Evolutionary conservation across 2,797 vertebrate species (phyloP), one percentile per base, ranked within the genome.

Genomic region (Coregonus suidteri): DNA sequence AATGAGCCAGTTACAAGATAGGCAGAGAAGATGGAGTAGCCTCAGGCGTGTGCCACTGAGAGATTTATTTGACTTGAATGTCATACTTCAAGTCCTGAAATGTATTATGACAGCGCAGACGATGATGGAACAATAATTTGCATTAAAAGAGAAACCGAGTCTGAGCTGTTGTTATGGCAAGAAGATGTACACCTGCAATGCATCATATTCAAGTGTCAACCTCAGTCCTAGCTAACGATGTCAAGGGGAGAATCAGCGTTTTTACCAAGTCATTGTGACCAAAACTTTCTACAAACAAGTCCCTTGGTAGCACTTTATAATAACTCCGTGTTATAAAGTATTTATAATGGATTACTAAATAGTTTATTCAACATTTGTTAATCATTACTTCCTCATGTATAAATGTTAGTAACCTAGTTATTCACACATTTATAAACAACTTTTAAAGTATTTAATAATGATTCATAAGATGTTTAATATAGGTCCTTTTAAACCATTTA

Each of bases 1-100:
- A 93, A 92, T 93, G 71, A 88, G 62, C 71, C 70, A 54, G 68
- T 82, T 79, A 85, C 56, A 53, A 79, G 81, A 84, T 74, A 83
- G 75, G 70, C 81, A 79, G 18, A 70, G 62, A 71, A 82, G 75
- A 71, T 79, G 77, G 15, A 70, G 66, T 73, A 81, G 66, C 79
- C 68, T 25, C 7, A 25, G 59, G 64, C 13, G n/a, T 34, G n/a
- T 34, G 25, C 76, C 66, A 77, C 69, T 70, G 54, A 80, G 53
- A 30, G 11, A 78, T 78, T 79, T 75, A 16, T 11, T 30, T 37
- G 54, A 75, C 51, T 54, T 80, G n/a, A 41, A 11, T n/a, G 34
- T 73, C 77, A 71, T 65, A 53, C 18, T 34, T 74, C 54, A 18
- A n/a, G 56, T 59, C 16, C 13, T 47, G 9, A 41, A 18, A 20